These are phyloP conservation scores for Apocrypta bakeri DNA, from an alignment of 1,140 invertebrate genomes.

Conservation along the genomic window DNA sequence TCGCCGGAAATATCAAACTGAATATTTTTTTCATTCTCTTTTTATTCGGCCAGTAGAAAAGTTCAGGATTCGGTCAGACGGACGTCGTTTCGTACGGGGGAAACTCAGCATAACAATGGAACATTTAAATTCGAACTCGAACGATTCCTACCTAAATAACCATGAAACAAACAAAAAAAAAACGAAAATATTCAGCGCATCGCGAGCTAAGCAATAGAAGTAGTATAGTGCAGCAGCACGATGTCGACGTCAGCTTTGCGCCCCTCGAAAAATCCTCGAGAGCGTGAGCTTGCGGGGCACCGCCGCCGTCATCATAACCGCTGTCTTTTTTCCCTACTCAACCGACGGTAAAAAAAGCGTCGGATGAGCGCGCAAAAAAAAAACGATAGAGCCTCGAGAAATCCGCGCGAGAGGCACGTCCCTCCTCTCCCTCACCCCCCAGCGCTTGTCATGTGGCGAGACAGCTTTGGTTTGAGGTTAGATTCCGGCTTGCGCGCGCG, in stretches of 20 bases:
- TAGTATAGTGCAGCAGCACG: too few species aligned
- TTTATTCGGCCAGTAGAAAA: background rate
- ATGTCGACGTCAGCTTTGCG: background rate
- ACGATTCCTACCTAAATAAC: background rate
- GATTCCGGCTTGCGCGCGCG: slow-evolving; percentile 36
- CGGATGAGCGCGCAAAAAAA: slow-evolving; percentile 25
- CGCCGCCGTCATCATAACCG: background rate
- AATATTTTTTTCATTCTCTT: background rate
- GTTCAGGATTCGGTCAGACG: slow-evolving; percentile 15
- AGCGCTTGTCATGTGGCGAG: slow-evolving; percentile 27
- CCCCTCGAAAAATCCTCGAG: background rate
- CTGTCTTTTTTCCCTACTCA: slow-evolving; percentile 37
- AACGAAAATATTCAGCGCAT: background rate
- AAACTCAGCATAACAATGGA: too few species aligned
- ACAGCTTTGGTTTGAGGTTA: slow-evolving; percentile 56
- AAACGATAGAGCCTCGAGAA: slow-evolving; percentile 37
- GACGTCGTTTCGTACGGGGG: too few species aligned
- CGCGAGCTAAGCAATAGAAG: background rate
- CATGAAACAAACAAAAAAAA: background rate
- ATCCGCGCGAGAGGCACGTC: slow-evolving; percentile 7
- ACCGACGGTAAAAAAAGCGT: slow-evolving; percentile 24
- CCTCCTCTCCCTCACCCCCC: slow-evolving; percentile 21
- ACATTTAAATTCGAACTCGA: background rate
- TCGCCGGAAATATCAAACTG: background rate
- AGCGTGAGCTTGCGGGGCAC: background rate